A percentile compares a stretch with the other conserved stretches of the same genome.
These are phyloP conservation scores for Phengaris arion DNA, from an alignment of 2,888 invertebrate genomes.

Conservation along the genomic window DNA sequence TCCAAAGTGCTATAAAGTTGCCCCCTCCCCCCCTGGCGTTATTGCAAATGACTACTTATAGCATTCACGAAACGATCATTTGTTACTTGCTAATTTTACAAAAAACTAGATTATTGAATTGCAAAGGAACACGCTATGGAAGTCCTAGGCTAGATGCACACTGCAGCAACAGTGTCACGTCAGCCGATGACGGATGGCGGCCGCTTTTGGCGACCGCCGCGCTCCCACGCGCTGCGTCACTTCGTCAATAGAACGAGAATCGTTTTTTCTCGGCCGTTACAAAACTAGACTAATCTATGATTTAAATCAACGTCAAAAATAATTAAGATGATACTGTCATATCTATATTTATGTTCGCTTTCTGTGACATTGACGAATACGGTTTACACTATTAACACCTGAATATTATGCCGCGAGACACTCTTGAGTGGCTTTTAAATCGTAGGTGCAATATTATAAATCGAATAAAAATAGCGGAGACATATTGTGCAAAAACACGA, in stretches of 20 bases:
- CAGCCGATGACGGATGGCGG: constrained; percentile 37
- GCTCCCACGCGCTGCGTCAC: constrained; percentile 36
- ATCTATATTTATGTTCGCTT: constrained; percentile 10
- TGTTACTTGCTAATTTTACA: no score
- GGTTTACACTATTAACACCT: constrained; percentile 10
- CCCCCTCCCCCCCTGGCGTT: no score
- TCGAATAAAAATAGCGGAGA: background rate
- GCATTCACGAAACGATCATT: no score
- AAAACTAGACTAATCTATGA: constrained; percentile 28
- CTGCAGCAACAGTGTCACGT: constrained; percentile 30
- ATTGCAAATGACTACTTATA: no score
- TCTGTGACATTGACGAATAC: background rate
- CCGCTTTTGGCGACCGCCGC: background rate
- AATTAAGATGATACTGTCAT: constrained; percentile 27
- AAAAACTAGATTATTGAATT: background rate
- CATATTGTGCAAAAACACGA: background rate
- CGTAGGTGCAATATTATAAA: background rate
- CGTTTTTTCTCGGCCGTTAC: constrained; percentile 21
- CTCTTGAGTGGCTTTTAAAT: background rate
- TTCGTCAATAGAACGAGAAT: constrained; percentile 20
- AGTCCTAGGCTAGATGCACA: background rate
- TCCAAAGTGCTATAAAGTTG: no score
- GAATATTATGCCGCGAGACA: background rate
- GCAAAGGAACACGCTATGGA: background rate
- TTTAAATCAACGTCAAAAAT: constrained; percentile 28